Conservation (phyloP, 2,113 vertebrate genomes). For the Cepphus grylle region DNA sequence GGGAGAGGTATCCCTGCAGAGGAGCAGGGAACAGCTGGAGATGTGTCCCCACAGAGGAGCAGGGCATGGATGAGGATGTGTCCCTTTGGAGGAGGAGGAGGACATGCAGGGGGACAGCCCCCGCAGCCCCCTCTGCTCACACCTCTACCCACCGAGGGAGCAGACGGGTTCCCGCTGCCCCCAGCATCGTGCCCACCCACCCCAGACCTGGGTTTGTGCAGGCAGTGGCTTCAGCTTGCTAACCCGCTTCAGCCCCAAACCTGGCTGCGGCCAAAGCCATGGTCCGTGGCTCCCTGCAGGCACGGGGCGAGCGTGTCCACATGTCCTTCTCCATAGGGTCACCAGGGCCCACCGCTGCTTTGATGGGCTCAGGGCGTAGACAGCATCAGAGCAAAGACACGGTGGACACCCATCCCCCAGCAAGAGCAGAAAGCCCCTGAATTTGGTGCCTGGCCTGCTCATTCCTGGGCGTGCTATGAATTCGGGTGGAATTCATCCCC, state of each 20-base stretch:
- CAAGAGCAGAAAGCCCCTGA: not conserved
- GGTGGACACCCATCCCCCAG: not conserved
- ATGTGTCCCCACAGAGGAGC: too few relatives aligned
- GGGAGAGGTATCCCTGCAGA: not conserved
- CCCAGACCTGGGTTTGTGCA: not conserved
- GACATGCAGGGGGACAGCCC: not conserved
- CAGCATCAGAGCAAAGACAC: not conserved
- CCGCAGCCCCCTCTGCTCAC: not conserved
- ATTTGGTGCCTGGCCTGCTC: not conserved
- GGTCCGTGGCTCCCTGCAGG: not conserved
- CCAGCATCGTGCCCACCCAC: not conserved
- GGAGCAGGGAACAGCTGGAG: not conserved
- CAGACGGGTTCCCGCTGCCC: not conserved
- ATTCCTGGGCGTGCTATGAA: not conserved
- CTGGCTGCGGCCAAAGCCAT: not conserved
- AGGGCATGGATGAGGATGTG: not conserved
- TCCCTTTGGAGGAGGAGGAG: not conserved
- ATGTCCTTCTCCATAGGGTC: not conserved
- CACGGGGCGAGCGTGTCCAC: fast-evolving
- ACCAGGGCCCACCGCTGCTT: not conserved
- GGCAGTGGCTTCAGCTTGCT: not conserved
- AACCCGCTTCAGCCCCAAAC: not conserved
- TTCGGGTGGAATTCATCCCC: not conserved
- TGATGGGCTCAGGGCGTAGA: not conserved
- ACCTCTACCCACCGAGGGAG: fast-evolving